Base-by-base conservation (phyloP, 1,140 invertebrate species). In the Hormaphis cornu region DNA sequence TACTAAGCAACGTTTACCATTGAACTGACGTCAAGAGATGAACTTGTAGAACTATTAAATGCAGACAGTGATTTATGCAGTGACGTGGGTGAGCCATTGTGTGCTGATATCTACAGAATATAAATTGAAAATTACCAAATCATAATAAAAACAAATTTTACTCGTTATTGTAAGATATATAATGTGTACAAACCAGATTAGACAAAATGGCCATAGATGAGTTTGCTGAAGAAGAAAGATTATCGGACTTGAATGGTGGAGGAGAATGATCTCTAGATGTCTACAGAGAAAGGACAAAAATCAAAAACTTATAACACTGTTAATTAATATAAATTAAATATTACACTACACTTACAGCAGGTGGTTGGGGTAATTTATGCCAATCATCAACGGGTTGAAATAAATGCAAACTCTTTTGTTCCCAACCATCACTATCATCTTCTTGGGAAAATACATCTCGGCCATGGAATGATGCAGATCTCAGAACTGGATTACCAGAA, bases 381-480 rank as follows among this genome's bases (percentile, higher is more conserved):
- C 61, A 66, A 50, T 66, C 28, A n/a, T 48, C 20, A 35, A 66
- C 18, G n/a, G 28, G 44, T 24, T 66, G n/a, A 35, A 50, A 66
- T 3, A 30, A 48, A 48, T 66, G 42, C 4, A 66, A 48, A 35
- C 61, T 66, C 2, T 66, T 66, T 66, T 66, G 61, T 30, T 66
- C 61, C 61, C 61, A 66, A 10, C 6, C 28, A 16, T 66, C 61
- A 50, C 61, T 50, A 24, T 66, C 61, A 35, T 66, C 61, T 78
- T 52, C 79, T 76, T 20, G 81, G 81, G 35, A 50, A 50, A 66
- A 66, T 0, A 20, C 44, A 33, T 66, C 44, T 22, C 61, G 44
- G 0, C 81, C 81, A 71, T 82, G 81, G 73, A 83, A 83, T 58
- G 82, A 82, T 16, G 82, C 82, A 8, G 82, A 83, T 26, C 82